Evolutionary conservation across 2,797 vertebrate species (phyloP).

Genomic region (Hypotaenidia okinawae): DNA sequence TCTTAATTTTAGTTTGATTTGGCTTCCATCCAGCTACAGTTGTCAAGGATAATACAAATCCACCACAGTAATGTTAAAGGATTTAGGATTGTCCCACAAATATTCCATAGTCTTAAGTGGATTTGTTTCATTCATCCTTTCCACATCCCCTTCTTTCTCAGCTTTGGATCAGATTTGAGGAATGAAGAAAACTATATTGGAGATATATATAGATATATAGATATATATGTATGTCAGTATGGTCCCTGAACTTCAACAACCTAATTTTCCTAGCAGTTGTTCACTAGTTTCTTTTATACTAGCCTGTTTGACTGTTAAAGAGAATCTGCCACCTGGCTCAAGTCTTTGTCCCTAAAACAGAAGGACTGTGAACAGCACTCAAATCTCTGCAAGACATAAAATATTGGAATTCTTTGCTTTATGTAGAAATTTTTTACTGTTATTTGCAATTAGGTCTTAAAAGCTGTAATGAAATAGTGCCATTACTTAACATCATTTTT

Average conservation of each 20-base stretch:
- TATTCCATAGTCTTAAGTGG: constrained; percentile 5
- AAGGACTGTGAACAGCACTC: not conserved
- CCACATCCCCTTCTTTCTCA: not conserved
- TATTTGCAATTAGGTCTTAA: not conserved
- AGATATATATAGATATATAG: not conserved
- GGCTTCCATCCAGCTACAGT: constrained; percentile 13
- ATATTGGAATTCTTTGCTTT: not conserved
- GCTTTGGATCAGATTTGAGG: not conserved
- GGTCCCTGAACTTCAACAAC: not conserved
- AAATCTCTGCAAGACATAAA: not conserved
- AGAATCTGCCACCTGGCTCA: not conserved
- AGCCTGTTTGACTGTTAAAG: not conserved
- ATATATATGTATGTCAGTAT: too few relatives aligned
- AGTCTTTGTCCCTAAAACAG: not conserved
- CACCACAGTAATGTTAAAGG: not conserved
- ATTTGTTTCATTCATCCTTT: constrained; percentile 44
- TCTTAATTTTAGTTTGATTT: constrained; percentile 46
- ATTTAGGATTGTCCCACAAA: constrained; percentile 3
- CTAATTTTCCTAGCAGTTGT: not conserved
- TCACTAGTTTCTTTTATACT: not conserved
- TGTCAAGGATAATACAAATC: constrained; percentile 21
- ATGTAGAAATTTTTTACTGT: not conserved
- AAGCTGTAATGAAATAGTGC: not conserved
- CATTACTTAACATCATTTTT: not conserved
- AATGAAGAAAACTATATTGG: not conserved